Conservation (phyloP, 1,140 invertebrate genomes). For the Ostrea denselamellosa region DNA sequence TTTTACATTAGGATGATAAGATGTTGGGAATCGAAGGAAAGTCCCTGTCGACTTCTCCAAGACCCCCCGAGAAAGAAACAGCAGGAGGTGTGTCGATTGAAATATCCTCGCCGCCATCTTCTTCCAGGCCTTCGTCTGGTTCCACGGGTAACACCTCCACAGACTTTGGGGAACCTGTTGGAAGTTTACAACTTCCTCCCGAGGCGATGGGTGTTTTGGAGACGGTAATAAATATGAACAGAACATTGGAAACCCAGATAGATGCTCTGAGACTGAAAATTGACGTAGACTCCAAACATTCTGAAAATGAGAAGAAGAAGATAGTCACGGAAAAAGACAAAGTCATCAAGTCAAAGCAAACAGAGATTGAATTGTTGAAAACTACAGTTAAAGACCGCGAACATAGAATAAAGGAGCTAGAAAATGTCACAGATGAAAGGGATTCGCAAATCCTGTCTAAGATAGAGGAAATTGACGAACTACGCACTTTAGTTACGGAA, state of each 20-base stretch:
- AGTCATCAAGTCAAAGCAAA: constrained; percentile 62
- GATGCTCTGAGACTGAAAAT: constrained; percentile 65
- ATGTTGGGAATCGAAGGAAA: constrained; percentile 61
- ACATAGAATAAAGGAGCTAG: constrained; percentile 63
- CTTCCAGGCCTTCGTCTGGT: constrained; percentile 49
- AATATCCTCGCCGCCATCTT: constrained; percentile 43
- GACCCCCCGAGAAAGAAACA: constrained; percentile 57
- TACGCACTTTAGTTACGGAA: constrained; percentile 67
- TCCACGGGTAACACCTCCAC: constrained; percentile 26
- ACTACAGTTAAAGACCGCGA: constrained; percentile 65
- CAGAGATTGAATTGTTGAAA: constrained; percentile 66
- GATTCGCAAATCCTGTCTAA: constrained; percentile 64
- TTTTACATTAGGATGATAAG: constrained; percentile 44
- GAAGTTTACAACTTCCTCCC: constrained; percentile 55
- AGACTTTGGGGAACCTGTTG: constrained; percentile 55
- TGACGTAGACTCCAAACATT: constrained; percentile 67
- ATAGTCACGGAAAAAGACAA: constrained; percentile 65
- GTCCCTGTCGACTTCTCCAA: constrained; percentile 49
- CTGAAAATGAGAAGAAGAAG: constrained; percentile 61
- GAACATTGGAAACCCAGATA: constrained; percentile 68
- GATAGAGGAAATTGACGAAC: constrained; percentile 65
- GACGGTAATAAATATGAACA: constrained; percentile 63
- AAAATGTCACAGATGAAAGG: constrained; percentile 60
- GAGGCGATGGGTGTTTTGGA: constrained; percentile 60
- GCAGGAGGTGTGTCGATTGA: constrained; percentile 45